Evolutionary conservation across 2,797 vertebrate species (phyloP).

Genomic region (Molossus molossus): DNA sequence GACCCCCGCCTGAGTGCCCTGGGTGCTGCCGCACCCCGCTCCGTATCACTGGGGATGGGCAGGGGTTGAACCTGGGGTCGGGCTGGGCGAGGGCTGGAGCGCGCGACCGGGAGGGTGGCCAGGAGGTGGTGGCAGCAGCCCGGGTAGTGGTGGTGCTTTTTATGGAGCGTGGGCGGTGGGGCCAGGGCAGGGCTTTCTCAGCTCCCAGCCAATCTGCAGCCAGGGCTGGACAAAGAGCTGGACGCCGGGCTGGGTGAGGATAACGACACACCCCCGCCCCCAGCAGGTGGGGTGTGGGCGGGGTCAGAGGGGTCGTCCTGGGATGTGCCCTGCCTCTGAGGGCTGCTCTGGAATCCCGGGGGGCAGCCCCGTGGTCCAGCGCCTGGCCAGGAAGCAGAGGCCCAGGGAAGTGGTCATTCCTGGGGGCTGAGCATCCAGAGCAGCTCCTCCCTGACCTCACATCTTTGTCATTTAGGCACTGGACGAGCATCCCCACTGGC

Average conservation of each 20-base stretch:
- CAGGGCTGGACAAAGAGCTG: conserved; percentile 86
- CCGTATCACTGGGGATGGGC: conserved; percentile 88
- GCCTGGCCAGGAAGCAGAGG: background rate
- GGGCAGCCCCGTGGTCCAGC: background rate
- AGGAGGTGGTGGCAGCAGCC: conserved; percentile 64
- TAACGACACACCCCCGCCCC: conserved; percentile 87
- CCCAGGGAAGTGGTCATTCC: background rate
- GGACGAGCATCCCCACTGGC: background rate
- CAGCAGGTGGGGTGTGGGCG: conserved; percentile 89
- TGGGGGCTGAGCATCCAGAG: fast-evolving
- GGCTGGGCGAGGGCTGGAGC: conserved; percentile 30
- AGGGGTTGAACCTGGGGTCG: conserved; percentile 74
- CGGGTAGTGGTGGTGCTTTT: conserved; percentile 87
- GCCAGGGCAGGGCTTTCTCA: conserved; percentile 92
- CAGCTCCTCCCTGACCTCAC: no score
- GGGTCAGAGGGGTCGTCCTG: conserved; percentile 32
- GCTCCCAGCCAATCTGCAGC: conserved; percentile 91
- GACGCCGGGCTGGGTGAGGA: conserved; percentile 81
- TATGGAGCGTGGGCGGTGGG: conserved; percentile 89
- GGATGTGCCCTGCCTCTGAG: background rate
- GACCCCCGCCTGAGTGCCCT: background rate
- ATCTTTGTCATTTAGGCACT: no score
- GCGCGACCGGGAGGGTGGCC: background rate
- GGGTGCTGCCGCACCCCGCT: fast-evolving
- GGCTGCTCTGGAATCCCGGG: background rate